Base-by-base conservation (phyloP, 2,888 invertebrate species). In the Mythimna albipuncta region DNA sequence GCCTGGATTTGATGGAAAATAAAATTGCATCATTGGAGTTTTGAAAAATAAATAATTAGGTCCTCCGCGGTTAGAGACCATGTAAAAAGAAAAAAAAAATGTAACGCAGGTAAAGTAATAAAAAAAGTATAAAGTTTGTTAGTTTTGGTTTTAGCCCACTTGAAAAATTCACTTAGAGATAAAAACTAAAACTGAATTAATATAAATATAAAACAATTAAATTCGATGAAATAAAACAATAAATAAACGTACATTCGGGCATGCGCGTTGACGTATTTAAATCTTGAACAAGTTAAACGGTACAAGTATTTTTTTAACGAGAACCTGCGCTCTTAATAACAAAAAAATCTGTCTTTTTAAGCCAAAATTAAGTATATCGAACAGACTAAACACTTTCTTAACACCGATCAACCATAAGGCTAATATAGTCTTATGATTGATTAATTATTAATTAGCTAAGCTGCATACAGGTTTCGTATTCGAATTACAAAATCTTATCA, bases 121-220 rank as follows among this genome's bases (percentile, higher is more conserved):
- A 13, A 44, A 44, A 44, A 44, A 44, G 5, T 44, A 13, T 47
- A 13, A 5, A 13, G 6, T 16, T 2, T 16, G 32, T 32, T 47
- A 47, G 16, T 47, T 47, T 47, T 3, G 6, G 47, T 5, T 19
- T 47, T 47, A 6, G 16, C 5, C 44, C 44, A 13, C 5, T 47
- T 47, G 5, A 47, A 47, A 47, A 47, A 47, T 7, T 6, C 19
- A 19, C 6, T 2, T 50, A 0, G 16, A 57, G n/a, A 72, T 44
- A 55, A 38, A 57, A 16, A 80, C 44, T 38, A 47, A 55, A 50
- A 32, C 11, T 44, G 26, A 66, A 59, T 26, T 75, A 13, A 47
- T 57, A 7, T 21, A 68, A 64, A 58, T 50, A 57, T 57, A 59
- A 58, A 11, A n/a, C n/a, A 38, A 3, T 6, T 59, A 0, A 38